phyloP scores from a whole-genome alignment of 2,797 vertebrate genomes.

The Phyllotis vaccarum region DNA sequence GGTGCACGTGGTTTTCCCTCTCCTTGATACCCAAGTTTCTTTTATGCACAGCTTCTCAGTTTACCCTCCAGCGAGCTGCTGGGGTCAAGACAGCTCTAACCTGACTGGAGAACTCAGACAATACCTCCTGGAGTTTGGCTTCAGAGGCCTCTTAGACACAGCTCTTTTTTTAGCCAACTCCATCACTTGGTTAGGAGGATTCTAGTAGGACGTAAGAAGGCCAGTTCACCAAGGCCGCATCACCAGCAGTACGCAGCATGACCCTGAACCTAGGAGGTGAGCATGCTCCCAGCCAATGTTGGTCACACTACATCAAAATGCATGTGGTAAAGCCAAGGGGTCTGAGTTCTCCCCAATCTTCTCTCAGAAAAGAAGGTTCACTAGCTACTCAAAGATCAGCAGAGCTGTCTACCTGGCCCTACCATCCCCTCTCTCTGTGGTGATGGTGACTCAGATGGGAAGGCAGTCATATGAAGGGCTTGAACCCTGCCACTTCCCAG shows the following conservation, averaged over 20 bases:
- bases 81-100: not conserved
- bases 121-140: not conserved
- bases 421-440: not conserved
- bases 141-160: not conserved
- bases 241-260: conserved; percentile 22
- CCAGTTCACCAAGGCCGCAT: not conserved
- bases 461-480: not conserved
- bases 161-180: conserved; percentile 14
- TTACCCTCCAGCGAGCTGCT: not conserved
- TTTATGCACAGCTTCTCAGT: not conserved
- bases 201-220: conserved; percentile 28
- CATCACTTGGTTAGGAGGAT: conserved; percentile 10
- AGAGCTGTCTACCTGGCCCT: not conserved
- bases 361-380: conserved; percentile 18
- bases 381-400: conserved; percentile 35
- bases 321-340: not conserved
- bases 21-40: not conserved
- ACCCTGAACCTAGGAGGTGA: not conserved
- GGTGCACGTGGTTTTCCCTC: not conserved
- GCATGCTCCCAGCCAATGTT: not conserved
- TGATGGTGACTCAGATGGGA: not conserved
- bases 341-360: not conserved
- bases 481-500: not conserved
- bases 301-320: not conserved
- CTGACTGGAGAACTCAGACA: conserved; percentile 12